Evolutionary conservation across 2,113 vertebrate species (phyloP).

Genomic region (Edolisoma coerulescens): DNA sequence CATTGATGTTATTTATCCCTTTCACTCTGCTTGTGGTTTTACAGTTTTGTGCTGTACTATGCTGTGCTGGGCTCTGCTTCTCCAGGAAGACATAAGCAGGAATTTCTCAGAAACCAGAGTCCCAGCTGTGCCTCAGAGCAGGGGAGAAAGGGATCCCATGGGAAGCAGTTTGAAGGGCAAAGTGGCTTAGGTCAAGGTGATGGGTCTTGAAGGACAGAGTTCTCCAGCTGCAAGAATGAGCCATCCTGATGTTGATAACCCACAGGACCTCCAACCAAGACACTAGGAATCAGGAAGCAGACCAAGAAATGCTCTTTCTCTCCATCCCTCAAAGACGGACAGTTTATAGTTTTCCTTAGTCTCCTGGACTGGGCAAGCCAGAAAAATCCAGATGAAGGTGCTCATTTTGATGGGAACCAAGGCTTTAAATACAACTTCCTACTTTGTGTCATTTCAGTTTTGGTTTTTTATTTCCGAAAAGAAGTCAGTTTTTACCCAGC

Average conservation of each 20-base stretch:
- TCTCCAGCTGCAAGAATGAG: background rate
- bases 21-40: background rate
- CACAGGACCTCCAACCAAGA: background rate
- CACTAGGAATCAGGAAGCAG: background rate
- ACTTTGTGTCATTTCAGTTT: background rate
- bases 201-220: background rate
- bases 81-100: background rate
- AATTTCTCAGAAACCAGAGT: background rate
- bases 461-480: background rate
- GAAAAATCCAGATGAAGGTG: background rate
- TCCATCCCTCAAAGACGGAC: background rate
- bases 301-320: background rate
- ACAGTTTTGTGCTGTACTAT: fast-evolving
- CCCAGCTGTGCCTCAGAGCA: background rate
- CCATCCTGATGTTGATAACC: background rate
- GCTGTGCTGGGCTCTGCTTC: background rate
- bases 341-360: background rate
- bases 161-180: background rate
- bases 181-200: background rate
- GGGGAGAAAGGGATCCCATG: background rate
- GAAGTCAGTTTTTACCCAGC: background rate
- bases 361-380: background rate
- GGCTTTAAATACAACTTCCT: background rate
- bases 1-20: background rate
- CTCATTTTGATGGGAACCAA: background rate